A percentile compares a stretch with the other conserved stretches of the same genome.
Evolutionary conservation across 2,888 invertebrate genomes (phyloP).

Genomic region (Lutraria lutraria): DNA sequence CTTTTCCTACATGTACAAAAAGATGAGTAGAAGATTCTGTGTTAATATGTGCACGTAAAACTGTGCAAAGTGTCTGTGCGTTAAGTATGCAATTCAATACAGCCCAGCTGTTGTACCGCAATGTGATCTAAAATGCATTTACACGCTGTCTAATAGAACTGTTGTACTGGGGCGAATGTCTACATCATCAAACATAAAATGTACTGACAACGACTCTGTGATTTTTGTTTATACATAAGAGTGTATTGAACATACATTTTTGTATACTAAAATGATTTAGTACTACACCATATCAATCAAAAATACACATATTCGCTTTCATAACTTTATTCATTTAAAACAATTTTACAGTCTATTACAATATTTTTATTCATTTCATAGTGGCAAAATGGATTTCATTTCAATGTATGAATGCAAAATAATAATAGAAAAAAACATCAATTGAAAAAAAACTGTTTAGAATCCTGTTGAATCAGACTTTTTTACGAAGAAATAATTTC

Average conservation of each 20-base stretch:
- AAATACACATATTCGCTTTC: constrained; percentile 38
- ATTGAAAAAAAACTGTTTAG: constrained; percentile 18
- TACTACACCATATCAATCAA: not conserved
- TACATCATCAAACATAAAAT: not conserved
- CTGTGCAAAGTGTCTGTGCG: too few relatives aligned
- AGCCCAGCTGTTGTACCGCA: too few relatives aligned
- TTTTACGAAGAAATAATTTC: too few relatives aligned
- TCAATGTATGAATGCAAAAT: constrained; percentile 34
- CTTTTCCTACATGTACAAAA: too few relatives aligned
- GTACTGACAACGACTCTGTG: not conserved
- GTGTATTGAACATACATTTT: too few relatives aligned
- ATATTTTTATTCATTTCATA: constrained; percentile 41
- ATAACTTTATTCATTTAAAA: constrained; percentile 69
- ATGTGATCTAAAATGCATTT: too few relatives aligned
- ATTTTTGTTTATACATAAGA: not conserved
- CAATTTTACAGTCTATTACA: constrained; percentile 66
- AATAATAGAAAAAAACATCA: constrained; percentile 17
- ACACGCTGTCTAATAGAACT: too few relatives aligned
- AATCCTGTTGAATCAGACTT: not conserved
- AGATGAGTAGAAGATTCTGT: too few relatives aligned
- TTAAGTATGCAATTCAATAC: too few relatives aligned
- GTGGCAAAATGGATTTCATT: constrained; percentile 44
- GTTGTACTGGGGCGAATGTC: too few relatives aligned
- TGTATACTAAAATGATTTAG: too few relatives aligned
- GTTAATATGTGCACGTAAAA: too few relatives aligned